phyloP scores from a whole-genome alignment of 2,113 vertebrate genomes.

The Mormyrus iriodes region DNA sequence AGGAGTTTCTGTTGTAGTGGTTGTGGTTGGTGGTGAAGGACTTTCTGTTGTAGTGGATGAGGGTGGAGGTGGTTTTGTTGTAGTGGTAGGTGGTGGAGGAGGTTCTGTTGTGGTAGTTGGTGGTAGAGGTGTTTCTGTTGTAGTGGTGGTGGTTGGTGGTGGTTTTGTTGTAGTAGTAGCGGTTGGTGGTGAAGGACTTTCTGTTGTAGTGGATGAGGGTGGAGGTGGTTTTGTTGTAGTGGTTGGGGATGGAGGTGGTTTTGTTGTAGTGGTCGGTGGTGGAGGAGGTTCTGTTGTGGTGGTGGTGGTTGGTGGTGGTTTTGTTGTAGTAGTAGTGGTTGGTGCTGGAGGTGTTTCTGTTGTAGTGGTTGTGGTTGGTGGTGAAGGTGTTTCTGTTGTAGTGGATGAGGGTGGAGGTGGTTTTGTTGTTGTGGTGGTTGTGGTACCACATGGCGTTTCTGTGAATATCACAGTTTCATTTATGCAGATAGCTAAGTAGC shows the following conservation, averaged over 20 bases:
- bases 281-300: not conserved
- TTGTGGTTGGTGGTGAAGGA: too few relatives aligned
- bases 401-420: not conserved
- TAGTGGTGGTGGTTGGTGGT: slow-evolving; percentile 11
- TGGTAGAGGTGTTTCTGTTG: not conserved
- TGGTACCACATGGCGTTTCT: slow-evolving; percentile 30
- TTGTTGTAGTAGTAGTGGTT: not conserved
- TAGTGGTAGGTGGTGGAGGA: not conserved
- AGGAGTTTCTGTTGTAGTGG: too few relatives aligned
- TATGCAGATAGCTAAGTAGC: slow-evolving; percentile 51
- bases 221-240: not conserved
- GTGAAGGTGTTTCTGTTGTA: not conserved
- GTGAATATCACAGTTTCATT: slow-evolving; percentile 43
- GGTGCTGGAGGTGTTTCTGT: not conserved
- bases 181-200: too few relatives aligned
- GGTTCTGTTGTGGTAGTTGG: not conserved
- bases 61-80: not conserved
- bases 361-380: slow-evolving; percentile 20
- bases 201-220: not conserved
- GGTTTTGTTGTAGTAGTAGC: not conserved
- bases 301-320: not conserved
- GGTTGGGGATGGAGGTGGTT: too few relatives aligned
- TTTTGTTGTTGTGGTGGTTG: not conserved
- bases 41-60: not conserved
- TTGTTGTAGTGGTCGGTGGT: slow-evolving; percentile 13